Conservation (phyloP, 2,888 invertebrate genomes). For the Monopis laevigella region DNA sequence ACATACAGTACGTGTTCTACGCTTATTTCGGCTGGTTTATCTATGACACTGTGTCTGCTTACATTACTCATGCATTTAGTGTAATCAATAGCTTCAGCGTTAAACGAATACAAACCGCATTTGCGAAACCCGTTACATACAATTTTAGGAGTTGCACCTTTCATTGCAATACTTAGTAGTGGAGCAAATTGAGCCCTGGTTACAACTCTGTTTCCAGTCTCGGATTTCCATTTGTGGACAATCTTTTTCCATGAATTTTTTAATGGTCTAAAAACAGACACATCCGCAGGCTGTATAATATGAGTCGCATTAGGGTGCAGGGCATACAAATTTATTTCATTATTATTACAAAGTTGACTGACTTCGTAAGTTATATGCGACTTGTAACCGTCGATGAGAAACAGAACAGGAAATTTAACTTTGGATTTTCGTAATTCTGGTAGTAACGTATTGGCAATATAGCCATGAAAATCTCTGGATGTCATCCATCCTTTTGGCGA, state of each 20-base stretch:
- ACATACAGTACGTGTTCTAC: slow-evolving; percentile 9
- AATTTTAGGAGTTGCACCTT: slow-evolving; percentile 10
- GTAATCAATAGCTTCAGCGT: not conserved
- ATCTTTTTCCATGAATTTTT: not conserved
- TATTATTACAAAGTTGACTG: slow-evolving; percentile 15
- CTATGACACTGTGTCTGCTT: not conserved
- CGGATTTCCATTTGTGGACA: not conserved
- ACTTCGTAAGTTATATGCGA: slow-evolving; percentile 14
- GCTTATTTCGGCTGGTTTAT: slow-evolving; percentile 1
- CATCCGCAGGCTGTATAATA: not conserved
- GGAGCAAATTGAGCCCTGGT: not conserved
- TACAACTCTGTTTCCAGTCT: not conserved
- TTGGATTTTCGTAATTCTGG: slow-evolving; percentile 13
- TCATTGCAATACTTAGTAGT: slow-evolving; percentile 11
- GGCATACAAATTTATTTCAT: slow-evolving; percentile 1
- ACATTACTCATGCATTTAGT: not conserved
- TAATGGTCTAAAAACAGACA: slow-evolving; percentile 2
- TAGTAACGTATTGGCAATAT: slow-evolving; percentile 15
- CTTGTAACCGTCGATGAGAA: slow-evolving; percentile 18
- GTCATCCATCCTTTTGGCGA: slow-evolving; percentile 19
- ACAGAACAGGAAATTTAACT: slow-evolving; percentile 15
- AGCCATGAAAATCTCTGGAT: slow-evolving; percentile 16
- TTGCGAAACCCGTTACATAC: slow-evolving; percentile 16
- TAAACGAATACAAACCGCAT: slow-evolving; percentile 11
- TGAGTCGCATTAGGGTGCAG: not conserved